Evolutionary conservation across 2,888 invertebrate species (phyloP).

Genomic region (Drosophila eohydei): DNA sequence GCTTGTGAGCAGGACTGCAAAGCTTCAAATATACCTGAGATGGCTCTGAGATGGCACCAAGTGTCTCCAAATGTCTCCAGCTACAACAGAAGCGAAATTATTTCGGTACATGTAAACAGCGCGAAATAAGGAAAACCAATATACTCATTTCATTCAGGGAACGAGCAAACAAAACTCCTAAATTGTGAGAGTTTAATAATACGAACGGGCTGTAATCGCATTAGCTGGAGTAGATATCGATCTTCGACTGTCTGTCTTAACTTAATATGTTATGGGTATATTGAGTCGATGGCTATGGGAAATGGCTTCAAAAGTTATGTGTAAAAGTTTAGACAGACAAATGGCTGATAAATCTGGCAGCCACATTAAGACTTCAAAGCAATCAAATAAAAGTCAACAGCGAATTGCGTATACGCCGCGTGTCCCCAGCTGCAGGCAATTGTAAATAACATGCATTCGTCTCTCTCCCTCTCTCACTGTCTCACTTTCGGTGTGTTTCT

Average conservation of each 20-base stretch:
- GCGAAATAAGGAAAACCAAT: not conserved
- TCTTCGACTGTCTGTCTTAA: not conserved
- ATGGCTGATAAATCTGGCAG: constrained; percentile 5
- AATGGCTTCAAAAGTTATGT: not conserved
- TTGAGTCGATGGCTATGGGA: not conserved
- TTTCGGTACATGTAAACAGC: not conserved
- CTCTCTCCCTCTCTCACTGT: not conserved
- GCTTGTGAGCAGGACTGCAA: too few relatives aligned
- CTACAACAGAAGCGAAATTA: too few relatives aligned
- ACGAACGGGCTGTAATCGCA: constrained; percentile 8
- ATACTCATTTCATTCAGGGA: not conserved
- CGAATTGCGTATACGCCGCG: constrained; percentile 71
- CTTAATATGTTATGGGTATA: not conserved
- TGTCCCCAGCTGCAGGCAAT: constrained; percentile 51
- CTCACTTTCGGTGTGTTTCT: not conserved
- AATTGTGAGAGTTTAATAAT: constrained; percentile 5
- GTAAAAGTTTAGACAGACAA: not conserved
- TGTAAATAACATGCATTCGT: constrained; percentile 50
- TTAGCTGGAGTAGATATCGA: constrained; percentile 2
- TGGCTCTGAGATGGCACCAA: too few relatives aligned
- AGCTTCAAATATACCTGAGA: too few relatives aligned
- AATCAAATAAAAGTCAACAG: constrained; percentile 37
- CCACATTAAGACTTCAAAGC: constrained; percentile 22
- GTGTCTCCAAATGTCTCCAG: not conserved
- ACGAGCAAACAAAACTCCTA: not conserved